A percentile compares a stretch with the other conserved stretches of the same genome.
Conservation (phyloP, 1,140 invertebrate species). For the Lycorma delicatula region DNA sequence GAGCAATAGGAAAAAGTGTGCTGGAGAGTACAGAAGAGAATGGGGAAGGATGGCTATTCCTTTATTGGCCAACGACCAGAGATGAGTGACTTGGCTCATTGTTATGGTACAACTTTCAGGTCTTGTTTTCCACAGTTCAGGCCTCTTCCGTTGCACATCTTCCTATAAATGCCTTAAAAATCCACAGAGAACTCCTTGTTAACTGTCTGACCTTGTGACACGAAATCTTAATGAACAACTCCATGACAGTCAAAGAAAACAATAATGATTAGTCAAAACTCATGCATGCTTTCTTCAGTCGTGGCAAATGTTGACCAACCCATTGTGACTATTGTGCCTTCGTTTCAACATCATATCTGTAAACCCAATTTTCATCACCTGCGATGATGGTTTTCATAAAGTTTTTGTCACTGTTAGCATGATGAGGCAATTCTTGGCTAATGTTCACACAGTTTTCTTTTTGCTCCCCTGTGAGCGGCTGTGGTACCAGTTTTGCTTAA, state of each 20-base stretch:
- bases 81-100: slow-evolving; percentile 11
- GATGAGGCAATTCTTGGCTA: not conserved
- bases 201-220: slow-evolving; percentile 27
- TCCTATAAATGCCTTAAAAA: not conserved
- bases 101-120: slow-evolving; percentile 10
- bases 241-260: slow-evolving; percentile 25
- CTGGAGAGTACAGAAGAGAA: not conserved
- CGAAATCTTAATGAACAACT: slow-evolving; percentile 29
- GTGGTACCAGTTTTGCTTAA: not conserved
- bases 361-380: slow-evolving; percentile 28
- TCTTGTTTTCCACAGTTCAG: slow-evolving; percentile 10
- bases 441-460: not conserved
- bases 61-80: not conserved
- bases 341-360: slow-evolving; percentile 25
- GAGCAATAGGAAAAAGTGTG: not conserved
- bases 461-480: not conserved
- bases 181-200: slow-evolving; percentile 27
- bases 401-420: not conserved
- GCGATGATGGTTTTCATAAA: slow-evolving; percentile 21
- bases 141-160: not conserved
- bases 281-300: slow-evolving; percentile 16
- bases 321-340: slow-evolving; percentile 23
- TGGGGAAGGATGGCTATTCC: not conserved
- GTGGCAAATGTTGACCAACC: slow-evolving; percentile 8
- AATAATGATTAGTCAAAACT: slow-evolving; percentile 16